Base-by-base conservation (phyloP, 2,888 invertebrate species). In the Caradrina kadenii region DNA sequence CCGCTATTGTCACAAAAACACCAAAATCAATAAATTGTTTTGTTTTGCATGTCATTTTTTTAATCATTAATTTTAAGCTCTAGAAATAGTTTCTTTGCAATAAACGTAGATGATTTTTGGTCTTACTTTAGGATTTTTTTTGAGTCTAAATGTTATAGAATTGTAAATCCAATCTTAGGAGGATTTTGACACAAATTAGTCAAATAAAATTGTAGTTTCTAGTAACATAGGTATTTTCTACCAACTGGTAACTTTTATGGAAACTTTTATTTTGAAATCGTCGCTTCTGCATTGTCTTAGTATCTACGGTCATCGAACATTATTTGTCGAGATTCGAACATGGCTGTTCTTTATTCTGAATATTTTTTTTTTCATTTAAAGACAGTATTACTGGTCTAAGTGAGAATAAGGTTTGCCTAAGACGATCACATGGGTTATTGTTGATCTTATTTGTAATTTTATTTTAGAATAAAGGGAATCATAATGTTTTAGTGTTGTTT, bases 381-480 rank as follows among this genome's bases (percentile, higher is more conserved):
- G 17, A 6, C 19, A 58, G 21, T 48, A 31, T 65, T 45, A 55
- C 49, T 5, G 7, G 8, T 58, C 13, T 56, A 35, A 13, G 11
- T 73, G 49, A 22, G n/a, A 35, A 15, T 61, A 48, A 73, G 1
- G 6, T 52, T 19, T 45, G 13, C 53, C 56, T 26, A 53, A 73
- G 50, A 80, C 7, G n/a, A 49, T 59, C 35, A 59, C 13, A 50
- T 26, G 58, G 26, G 19, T 58, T 58, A 69, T 70, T 71, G 50
- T 66, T 64, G 58, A 67, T 45, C 21, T n/a, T 42, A 67, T 73
- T 65, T 77, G 70, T 73, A 84, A 69, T 71, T 45, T 60, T 71
- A 65, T 66, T 78, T 59, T 63, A 63, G 22, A 81, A 81, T 78
- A 74, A 84, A 81, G 58, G n/a, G 21, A 70, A 58, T 81, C 42